These are phyloP conservation scores for Tamias sibiricus DNA, from an alignment of 2,113 vertebrate genomes.

Conservation along the genomic window DNA sequence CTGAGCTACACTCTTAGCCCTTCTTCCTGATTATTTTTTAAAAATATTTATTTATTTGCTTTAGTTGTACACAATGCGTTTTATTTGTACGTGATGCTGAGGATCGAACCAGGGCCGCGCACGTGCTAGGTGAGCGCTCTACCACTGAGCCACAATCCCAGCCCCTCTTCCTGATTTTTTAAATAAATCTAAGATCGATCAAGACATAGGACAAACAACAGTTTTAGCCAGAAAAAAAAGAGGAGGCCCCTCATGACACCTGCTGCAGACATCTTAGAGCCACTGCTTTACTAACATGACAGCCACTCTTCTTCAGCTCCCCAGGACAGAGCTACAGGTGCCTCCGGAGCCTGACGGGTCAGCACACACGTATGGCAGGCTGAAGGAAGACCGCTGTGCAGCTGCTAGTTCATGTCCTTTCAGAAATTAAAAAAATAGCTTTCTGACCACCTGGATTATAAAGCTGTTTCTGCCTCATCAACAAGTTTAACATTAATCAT, in stretches of 20 bases:
- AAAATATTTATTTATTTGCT: too few species aligned
- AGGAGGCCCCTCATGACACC: neutral
- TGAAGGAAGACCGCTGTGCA: neutral
- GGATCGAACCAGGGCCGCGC: too few species aligned
- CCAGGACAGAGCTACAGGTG: neutral
- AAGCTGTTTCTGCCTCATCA: conserved; percentile 49
- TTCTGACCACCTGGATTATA: conserved; percentile 51
- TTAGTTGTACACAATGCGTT: too few species aligned
- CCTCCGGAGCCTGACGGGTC: neutral
- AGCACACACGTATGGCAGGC: neutral
- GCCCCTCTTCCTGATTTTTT: neutral
- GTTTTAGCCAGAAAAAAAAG: neutral
- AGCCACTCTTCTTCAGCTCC: neutral
- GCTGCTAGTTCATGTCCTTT: neutral
- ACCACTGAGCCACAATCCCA: too few species aligned
- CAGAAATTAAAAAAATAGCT: neutral
- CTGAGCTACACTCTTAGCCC: too few species aligned
- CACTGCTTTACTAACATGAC: neutral
- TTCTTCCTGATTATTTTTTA: neutral
- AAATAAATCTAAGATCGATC: neutral
- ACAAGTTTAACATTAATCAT: conserved; percentile 63
- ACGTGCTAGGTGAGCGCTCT: too few species aligned
- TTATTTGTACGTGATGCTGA: too few species aligned
- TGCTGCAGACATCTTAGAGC: neutral
- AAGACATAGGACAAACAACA: neutral